A percentile compares a stretch with the other conserved stretches of the same genome.
phyloP scores from a whole-genome alignment of 1,140 invertebrate genomes.

The Arctopsyche grandis region DNA sequence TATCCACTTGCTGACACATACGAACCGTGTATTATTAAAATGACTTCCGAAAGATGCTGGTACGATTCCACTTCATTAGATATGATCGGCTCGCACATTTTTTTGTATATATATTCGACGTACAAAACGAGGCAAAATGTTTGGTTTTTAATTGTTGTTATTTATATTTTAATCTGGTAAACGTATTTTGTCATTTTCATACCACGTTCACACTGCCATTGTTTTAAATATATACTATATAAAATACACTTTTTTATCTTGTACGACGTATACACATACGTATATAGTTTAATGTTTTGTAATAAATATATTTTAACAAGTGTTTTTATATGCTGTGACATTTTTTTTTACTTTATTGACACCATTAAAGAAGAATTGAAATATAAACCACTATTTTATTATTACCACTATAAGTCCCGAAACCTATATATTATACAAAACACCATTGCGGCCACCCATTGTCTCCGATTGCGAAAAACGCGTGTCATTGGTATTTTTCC shows the following conservation, averaged over 20 bases:
- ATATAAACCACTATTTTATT: constrained; percentile 12
- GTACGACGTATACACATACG: background rate
- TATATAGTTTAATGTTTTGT: constrained; percentile 5
- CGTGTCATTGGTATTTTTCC: too few relatives aligned
- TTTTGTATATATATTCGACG: too few relatives aligned
- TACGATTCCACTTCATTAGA: too few relatives aligned
- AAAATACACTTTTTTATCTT: background rate
- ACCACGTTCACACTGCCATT: constrained; percentile 34
- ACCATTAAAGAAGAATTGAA: constrained; percentile 40
- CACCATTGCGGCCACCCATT: too few relatives aligned
- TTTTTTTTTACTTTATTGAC: constrained; percentile 36
- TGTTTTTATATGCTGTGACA: constrained; percentile 42
- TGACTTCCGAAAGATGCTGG: too few relatives aligned
- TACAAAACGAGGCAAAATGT: too few relatives aligned
- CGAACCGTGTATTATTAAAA: too few relatives aligned
- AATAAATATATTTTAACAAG: constrained; percentile 30
- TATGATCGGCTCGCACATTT: too few relatives aligned
- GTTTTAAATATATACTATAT: constrained; percentile 25
- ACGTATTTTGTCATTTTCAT: background rate
- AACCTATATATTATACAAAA: background rate
- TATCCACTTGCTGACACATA: too few relatives aligned
- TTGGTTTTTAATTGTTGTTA: too few relatives aligned
- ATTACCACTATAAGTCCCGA: background rate
- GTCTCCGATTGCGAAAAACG: too few relatives aligned
- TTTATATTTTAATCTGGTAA: too few relatives aligned